Evolutionary conservation across 2,888 invertebrate species (phyloP).

Genomic region (Meganola albula): DNA sequence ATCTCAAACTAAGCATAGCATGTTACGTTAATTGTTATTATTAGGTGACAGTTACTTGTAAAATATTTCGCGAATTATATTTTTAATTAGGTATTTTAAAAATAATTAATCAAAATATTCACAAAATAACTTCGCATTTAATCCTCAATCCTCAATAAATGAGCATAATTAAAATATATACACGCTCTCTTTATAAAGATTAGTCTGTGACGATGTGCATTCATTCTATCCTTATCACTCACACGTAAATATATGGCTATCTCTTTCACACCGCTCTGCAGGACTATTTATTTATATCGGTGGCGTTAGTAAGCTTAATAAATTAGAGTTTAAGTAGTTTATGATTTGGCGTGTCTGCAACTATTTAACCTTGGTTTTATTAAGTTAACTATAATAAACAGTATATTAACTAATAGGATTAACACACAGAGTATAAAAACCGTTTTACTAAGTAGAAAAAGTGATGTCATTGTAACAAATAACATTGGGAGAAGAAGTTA

Average conservation of each 20-base stretch:
- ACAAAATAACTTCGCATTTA: no score
- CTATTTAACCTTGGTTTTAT: conserved; percentile 25
- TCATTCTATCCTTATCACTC: conserved; percentile 17
- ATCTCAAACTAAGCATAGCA: no score
- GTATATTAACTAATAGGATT: conserved; percentile 23
- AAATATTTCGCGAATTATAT: no score
- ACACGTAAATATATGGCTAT: not conserved
- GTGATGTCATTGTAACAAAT: no score
- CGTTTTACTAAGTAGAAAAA: no score
- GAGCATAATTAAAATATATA: conserved; percentile 20
- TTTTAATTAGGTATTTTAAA: no score
- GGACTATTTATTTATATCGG: conserved; percentile 31
- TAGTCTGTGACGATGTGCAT: conserved; percentile 33
- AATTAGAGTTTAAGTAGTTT: conserved; percentile 33
- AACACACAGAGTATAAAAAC: no score
- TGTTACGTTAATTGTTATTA: no score
- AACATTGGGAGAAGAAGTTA: no score
- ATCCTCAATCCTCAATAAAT: conserved; percentile 4
- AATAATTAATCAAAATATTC: no score
- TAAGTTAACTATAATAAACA: conserved; percentile 22
- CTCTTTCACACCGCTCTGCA: conserved; percentile 28
- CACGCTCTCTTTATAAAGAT: conserved; percentile 16
- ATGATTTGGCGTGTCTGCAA: conserved; percentile 31
- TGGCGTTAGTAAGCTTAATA: conserved; percentile 31
- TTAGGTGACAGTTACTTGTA: no score